Base-by-base conservation (phyloP, 2,888 invertebrate genomes). In the Gortyna flavago region DNA sequence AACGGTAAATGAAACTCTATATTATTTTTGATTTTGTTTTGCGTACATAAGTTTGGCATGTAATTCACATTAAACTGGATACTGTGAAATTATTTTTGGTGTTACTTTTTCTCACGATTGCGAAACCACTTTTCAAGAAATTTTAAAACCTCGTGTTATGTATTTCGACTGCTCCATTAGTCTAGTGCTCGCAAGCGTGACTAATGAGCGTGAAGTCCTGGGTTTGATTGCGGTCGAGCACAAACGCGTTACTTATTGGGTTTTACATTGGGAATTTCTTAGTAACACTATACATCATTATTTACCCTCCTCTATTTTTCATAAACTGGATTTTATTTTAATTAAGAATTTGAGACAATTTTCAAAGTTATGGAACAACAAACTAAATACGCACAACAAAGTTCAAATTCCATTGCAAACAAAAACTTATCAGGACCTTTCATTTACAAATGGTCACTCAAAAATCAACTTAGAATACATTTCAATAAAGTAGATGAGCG, bases 11-110 rank as follows among this genome's bases (percentile, higher is more conserved):
- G 18, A 29, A 59, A 35, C 54, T 29, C 29, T 35, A 11, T 59
- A 59, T 80, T 80, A 65, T 59, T 72, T 32, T 75, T 51, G 18
- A 59, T 29, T 51, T 59, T 35, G 29, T 51, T 75, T 65, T 51
- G 11, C 59, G 1, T 35, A 64, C 0, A 25, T 67, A 21, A 41
- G 38, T 61, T 65, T 80, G 48, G 51, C 80, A 66, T 69, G 59
- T 54, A 59, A 35, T 41, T 69, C 51, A 65, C 51, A 80, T n/a
- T 80, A 80, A 80, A 80, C 18, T 59, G 51, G 11, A 29, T 7
- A n/a, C 32, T 69, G 68, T 75, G 75, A 75, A 80, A n/a, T 41
- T 16, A 25, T 5, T 54, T 73, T 51, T 21, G 4, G 0, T 69
- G 16, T 80, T 65, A 65, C 0, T 18, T 80, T 41, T 57, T 65